These are phyloP conservation scores for Syngnathus rostellatus DNA, from an alignment of 2,797 vertebrate genomes.

Conservation along the genomic window DNA sequence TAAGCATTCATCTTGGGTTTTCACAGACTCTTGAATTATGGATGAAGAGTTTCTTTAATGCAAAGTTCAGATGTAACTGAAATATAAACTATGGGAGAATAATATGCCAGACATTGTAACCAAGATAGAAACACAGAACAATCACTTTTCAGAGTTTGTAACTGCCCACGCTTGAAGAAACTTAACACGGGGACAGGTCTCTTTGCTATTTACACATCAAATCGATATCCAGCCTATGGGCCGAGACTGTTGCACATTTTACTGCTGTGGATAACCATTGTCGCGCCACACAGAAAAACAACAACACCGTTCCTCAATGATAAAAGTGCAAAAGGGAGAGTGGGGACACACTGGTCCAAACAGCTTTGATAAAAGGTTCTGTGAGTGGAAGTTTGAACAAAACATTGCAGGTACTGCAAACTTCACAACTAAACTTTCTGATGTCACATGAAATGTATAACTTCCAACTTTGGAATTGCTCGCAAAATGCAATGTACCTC, in stretches of 20 bases:
- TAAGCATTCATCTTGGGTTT: constrained; percentile 66
- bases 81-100: constrained; percentile 21
- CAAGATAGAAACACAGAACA: constrained; percentile 29
- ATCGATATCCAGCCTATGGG: constrained; percentile 51
- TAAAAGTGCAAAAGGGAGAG: neutral
- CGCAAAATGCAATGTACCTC: constrained; percentile 4
- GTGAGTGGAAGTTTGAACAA: constrained; percentile 21
- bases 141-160: constrained; percentile 35
- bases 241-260: constrained; percentile 33
- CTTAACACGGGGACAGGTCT: constrained; percentile 24
- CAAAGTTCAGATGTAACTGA: constrained; percentile 34
- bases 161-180: constrained; percentile 43
- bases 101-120: constrained; percentile 36
- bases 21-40: constrained; percentile 46
- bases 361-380: constrained; percentile 17
- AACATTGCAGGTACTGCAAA: constrained; percentile 35
- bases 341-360: constrained; percentile 2
- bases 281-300: constrained; percentile 35
- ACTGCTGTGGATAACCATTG: too few relatives aligned
- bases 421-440: constrained; percentile 44
- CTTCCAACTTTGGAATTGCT: constrained; percentile 8
- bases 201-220: constrained; percentile 36
- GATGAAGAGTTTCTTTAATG: constrained; percentile 38
- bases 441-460: constrained; percentile 30
- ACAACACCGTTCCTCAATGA: constrained; percentile 2